Evolutionary conservation across 2,888 invertebrate genomes (phyloP).

Genomic region (Neoascia interrupta): DNA sequence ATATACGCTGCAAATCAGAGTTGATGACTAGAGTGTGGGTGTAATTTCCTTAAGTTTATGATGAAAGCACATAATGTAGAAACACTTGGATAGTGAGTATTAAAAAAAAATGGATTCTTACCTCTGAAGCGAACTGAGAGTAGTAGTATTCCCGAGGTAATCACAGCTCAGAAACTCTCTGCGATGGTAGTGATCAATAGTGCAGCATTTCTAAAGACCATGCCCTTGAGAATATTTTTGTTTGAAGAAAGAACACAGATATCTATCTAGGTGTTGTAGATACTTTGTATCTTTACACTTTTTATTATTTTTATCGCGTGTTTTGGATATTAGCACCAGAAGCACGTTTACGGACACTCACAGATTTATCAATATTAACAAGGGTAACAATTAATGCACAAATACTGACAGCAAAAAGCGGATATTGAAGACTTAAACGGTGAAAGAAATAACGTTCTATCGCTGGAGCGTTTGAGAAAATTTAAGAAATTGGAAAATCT

Average conservation of each 20-base stretch:
- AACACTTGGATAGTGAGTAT: not conserved
- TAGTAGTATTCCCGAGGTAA: too few relatives aligned
- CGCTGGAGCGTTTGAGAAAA: slow-evolving; percentile 31
- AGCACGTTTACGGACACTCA: too few relatives aligned
- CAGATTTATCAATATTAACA: too few relatives aligned
- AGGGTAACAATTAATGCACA: too few relatives aligned
- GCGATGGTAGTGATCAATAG: slow-evolving; percentile 37
- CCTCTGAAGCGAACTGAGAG: slow-evolving; percentile 21
- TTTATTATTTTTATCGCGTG: slow-evolving; percentile 33
- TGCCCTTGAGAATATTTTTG: slow-evolving; percentile 41
- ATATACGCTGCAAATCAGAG: too few relatives aligned
- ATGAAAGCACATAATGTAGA: not conserved
- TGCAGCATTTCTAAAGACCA: slow-evolving; percentile 43
- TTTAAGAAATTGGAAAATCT: slow-evolving; percentile 15
- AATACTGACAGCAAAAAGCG: too few relatives aligned
- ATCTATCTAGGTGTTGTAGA: not conserved
- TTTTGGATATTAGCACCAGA: slow-evolving; percentile 11
- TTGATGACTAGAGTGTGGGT: slow-evolving; percentile 20
- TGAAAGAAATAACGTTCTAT: too few relatives aligned
- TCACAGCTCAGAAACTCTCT: slow-evolving; percentile 46
- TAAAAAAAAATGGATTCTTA: slow-evolving; percentile 34
- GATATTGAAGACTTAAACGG: too few relatives aligned
- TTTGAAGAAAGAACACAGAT: slow-evolving; percentile 6
- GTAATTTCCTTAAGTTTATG: slow-evolving; percentile 26
- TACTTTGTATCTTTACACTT: slow-evolving; percentile 4